Conservation (phyloP, 2,113 vertebrate species). For the Tenrec ecaudatus region DNA sequence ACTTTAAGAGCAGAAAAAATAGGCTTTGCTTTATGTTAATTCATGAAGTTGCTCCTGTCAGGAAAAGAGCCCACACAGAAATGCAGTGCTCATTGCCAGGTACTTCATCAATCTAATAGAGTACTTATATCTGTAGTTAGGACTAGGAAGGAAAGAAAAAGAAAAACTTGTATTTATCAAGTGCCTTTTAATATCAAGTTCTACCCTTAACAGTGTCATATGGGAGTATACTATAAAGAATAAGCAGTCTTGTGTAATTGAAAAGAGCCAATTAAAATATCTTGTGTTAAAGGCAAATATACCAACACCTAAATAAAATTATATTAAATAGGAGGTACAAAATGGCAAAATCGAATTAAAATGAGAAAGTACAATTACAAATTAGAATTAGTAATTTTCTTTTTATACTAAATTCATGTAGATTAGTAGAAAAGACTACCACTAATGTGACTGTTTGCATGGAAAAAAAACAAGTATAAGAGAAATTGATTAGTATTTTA, state of each 20-base stretch:
- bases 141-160: background rate
- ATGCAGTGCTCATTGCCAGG: background rate
- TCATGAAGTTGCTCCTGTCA: background rate
- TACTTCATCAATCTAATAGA: background rate
- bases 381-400: background rate
- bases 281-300: background rate
- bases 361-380: background rate
- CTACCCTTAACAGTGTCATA: background rate
- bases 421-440: background rate
- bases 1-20: background rate
- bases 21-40: background rate
- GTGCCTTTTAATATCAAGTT: background rate
- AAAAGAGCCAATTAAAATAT: background rate
- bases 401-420: background rate
- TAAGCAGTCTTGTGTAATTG: background rate
- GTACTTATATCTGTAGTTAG: background rate
- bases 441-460: background rate
- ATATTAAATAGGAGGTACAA: background rate
- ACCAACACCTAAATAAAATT: background rate
- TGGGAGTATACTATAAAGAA: background rate
- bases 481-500: background rate
- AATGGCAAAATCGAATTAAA: background rate
- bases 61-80: background rate
- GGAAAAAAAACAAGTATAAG: background rate
- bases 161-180: constrained; percentile 18